Percentiles rank a stretch among this genome's conserved stretches.
phyloP scores from a whole-genome alignment of 2,797 vertebrate species.

The Decapterus maruadsi region DNA sequence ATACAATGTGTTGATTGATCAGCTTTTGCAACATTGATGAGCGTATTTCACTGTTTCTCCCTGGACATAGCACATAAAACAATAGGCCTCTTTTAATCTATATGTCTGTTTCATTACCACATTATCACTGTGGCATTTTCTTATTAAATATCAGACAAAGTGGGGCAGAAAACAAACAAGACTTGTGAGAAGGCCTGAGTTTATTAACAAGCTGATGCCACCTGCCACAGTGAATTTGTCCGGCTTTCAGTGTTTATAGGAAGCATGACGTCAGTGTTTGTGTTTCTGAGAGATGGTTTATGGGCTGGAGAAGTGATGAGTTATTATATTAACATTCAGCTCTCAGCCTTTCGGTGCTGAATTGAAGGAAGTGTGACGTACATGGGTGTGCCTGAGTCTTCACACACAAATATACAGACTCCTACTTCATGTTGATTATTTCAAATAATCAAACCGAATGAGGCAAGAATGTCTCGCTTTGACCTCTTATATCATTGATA shows the following conservation, averaged over 20 bases:
- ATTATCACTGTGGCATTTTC: too few relatives aligned
- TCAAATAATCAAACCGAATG: conserved; percentile 12
- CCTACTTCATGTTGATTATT: neutral
- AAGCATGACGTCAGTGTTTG: conserved; percentile 35
- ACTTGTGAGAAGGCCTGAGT: neutral
- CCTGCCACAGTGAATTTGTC: neutral
- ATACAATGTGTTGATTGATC: too few relatives aligned
- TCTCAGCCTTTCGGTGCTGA: conserved; percentile 44
- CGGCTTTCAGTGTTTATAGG: conserved; percentile 4
- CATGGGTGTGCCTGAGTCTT: conserved; percentile 27
- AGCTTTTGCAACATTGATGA: too few relatives aligned
- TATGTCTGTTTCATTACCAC: too few relatives aligned
- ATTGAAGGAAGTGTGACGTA: conserved; percentile 63
- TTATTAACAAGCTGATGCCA: neutral
- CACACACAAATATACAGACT: conserved; percentile 10
- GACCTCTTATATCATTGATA: neutral
- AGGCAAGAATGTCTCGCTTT: neutral
- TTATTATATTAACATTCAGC: conserved; percentile 21
- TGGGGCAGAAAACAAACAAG: too few relatives aligned
- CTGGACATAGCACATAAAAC: too few relatives aligned
- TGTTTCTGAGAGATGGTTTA: conserved; percentile 32
- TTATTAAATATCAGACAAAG: too few relatives aligned
- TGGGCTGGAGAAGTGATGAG: conserved; percentile 16
- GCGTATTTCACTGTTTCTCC: neutral
- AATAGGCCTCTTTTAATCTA: too few relatives aligned